These are phyloP conservation scores for Tenthredo livida DNA, from an alignment of 2,888 invertebrate species.

Conservation along the genomic window DNA sequence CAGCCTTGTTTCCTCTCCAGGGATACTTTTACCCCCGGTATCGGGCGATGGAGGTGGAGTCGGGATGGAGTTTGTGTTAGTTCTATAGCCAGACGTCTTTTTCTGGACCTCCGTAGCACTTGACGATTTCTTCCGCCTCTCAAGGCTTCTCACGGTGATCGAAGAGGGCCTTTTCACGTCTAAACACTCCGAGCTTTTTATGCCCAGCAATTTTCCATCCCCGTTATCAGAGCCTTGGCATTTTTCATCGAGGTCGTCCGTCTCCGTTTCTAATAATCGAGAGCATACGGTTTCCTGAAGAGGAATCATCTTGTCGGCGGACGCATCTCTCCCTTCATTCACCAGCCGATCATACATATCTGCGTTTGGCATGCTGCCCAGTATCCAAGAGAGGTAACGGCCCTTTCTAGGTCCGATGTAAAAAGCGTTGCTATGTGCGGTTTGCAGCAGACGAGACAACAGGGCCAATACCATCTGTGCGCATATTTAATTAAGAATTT, in stretches of 20 bases:
- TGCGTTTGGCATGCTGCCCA: constrained; percentile 51
- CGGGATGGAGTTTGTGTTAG: background rate
- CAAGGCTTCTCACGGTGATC: background rate
- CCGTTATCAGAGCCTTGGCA: background rate
- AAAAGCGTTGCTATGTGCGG: constrained; percentile 58
- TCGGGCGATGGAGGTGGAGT: constrained; percentile 16
- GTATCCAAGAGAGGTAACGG: constrained; percentile 60
- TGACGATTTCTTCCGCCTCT: background rate
- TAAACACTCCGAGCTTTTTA: background rate
- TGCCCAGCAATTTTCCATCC: background rate
- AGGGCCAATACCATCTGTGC: constrained; percentile 60
- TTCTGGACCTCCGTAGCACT: background rate
- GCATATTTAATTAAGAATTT: background rate
- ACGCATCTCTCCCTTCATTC: background rate
- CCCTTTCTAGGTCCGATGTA: constrained; percentile 55
- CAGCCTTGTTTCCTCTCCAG: background rate
- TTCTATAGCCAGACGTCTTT: background rate
- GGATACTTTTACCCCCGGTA: background rate
- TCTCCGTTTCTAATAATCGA: background rate
- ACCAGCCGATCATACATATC: background rate
- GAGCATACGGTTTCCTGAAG: background rate
- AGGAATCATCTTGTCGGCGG: background rate
- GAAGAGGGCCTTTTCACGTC: background rate
- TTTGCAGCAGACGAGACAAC: constrained; percentile 63
- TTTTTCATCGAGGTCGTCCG: background rate